A percentile compares a stretch with the other conserved stretches of the same genome.
Conservation (phyloP, 2,113 vertebrate species). For the Manacus vitellinus region DNA sequence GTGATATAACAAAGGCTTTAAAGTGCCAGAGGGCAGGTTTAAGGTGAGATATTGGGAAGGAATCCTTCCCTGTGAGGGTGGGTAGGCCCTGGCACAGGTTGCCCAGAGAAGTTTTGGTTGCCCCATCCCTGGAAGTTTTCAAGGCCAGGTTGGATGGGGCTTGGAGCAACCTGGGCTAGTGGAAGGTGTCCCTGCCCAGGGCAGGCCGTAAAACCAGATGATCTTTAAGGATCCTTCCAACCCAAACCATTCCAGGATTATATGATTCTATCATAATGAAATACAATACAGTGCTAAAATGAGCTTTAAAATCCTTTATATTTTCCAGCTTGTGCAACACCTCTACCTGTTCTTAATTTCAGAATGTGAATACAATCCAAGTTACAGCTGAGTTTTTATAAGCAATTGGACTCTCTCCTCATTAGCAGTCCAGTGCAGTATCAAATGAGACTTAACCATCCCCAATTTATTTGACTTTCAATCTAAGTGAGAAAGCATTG, state of each 20-base stretch:
- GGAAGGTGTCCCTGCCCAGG: not conserved
- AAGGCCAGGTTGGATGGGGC: fast-evolving
- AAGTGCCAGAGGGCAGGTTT: not conserved
- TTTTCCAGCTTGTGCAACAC: not conserved
- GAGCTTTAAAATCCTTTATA: not conserved
- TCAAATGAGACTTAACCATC: conserved; percentile 29
- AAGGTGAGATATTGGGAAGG: not conserved
- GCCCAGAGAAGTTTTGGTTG: not conserved
- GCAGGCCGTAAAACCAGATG: not conserved
- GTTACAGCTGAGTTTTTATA: not conserved
- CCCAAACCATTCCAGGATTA: not conserved
- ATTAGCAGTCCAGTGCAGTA: conserved; percentile 1
- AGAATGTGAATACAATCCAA: not conserved
- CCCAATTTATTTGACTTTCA: conserved; percentile 32
- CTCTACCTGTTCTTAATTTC: not conserved
- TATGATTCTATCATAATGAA: not conserved
- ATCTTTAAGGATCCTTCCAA: not conserved
- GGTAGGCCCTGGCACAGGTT: not conserved
- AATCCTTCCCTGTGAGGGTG: fast-evolving
- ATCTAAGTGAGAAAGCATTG: conserved; percentile 23
- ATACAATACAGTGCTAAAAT: not conserved
- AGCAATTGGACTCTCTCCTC: not conserved
- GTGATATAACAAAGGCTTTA: not conserved
- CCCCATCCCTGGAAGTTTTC: not conserved
- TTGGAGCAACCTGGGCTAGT: fast-evolving